phyloP scores from a whole-genome alignment of 2,888 invertebrate genomes.

The Oscheius sp. region DNA sequence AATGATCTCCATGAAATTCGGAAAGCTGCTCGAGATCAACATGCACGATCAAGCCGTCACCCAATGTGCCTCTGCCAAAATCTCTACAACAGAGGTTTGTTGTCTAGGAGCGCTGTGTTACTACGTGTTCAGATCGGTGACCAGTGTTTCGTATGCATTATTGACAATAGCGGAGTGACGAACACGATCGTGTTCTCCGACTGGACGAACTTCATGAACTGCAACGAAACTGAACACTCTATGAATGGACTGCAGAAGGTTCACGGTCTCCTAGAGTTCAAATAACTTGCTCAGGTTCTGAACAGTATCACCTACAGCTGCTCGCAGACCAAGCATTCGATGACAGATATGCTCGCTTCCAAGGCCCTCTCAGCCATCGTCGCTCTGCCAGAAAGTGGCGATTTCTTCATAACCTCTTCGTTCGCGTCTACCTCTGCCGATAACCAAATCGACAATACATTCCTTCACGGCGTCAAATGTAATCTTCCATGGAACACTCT shows the following conservation, averaged over 20 bases:
- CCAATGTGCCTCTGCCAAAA: not conserved
- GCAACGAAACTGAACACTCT: slow-evolving; percentile 7
- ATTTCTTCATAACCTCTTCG: not conserved
- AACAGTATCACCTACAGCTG: not conserved
- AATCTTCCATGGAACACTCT: not conserved
- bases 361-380: not conserved
- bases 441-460: not conserved
- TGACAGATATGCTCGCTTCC: slow-evolving; percentile 1
- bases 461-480: not conserved
- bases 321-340: not conserved
- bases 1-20: slow-evolving; percentile 4
- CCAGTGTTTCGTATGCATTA: slow-evolving; percentile 15
- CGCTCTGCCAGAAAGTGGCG: not conserved
- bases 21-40: not conserved
- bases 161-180: not conserved
- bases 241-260: not conserved
- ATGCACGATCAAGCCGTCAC: not conserved
- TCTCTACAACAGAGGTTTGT: slow-evolving; percentile 6
- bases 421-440: not conserved
- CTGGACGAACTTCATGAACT: slow-evolving; percentile 13
- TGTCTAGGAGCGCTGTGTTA: not conserved
- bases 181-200: slow-evolving; percentile 14
- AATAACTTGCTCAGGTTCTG: slow-evolving; percentile 9
- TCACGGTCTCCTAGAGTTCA: not conserved
- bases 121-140: slow-evolving; percentile 3